phyloP scores from a whole-genome alignment of 2,888 invertebrate genomes.

The Melinaea menophilus region DNA sequence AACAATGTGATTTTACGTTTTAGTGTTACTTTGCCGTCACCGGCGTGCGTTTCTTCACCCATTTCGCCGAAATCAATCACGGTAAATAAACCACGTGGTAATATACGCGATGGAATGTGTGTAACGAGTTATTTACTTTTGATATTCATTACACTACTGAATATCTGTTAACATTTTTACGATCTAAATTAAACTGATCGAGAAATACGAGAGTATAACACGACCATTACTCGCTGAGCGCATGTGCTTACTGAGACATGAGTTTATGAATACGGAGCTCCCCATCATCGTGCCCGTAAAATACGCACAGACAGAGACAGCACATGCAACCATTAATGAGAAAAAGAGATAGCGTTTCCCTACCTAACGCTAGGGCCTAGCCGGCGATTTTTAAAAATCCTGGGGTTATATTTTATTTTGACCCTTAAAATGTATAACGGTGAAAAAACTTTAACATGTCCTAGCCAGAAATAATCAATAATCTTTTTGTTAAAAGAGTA shows the following conservation, averaged over 20 bases:
- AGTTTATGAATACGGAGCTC: conserved; percentile 26
- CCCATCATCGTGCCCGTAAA: conserved; percentile 18
- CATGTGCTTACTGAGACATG: conserved; percentile 46
- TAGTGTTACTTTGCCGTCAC: conserved; percentile 80
- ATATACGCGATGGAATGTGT: conserved; percentile 21
- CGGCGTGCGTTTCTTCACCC: conserved; percentile 69
- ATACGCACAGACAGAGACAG: conserved; percentile 25
- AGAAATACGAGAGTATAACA: conserved; percentile 36
- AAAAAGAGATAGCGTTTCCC: conserved; percentile 23
- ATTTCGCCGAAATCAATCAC: conserved; percentile 73
- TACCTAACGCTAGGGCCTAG: neutral
- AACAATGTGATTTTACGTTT: conserved; percentile 90
- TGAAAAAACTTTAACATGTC: neutral
- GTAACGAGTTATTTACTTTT: conserved; percentile 40
- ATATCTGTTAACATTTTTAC: conserved; percentile 66
- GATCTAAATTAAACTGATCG: conserved; percentile 57
- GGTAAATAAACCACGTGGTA: conserved; percentile 59
- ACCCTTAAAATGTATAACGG: neutral
- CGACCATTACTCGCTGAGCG: conserved; percentile 51
- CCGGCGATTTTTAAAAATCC: conserved; percentile 12
- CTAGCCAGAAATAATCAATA: neutral
- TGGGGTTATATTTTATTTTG: conserved; percentile 1
- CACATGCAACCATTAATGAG: conserved; percentile 9
- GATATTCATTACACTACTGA: conserved; percentile 61
- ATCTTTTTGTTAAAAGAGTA: neutral